A percentile compares a stretch with the other conserved stretches of the same genome.
Evolutionary conservation across 2,797 vertebrate genomes (phyloP).

Genomic region (Lagocephalus sceleratus): DNA sequence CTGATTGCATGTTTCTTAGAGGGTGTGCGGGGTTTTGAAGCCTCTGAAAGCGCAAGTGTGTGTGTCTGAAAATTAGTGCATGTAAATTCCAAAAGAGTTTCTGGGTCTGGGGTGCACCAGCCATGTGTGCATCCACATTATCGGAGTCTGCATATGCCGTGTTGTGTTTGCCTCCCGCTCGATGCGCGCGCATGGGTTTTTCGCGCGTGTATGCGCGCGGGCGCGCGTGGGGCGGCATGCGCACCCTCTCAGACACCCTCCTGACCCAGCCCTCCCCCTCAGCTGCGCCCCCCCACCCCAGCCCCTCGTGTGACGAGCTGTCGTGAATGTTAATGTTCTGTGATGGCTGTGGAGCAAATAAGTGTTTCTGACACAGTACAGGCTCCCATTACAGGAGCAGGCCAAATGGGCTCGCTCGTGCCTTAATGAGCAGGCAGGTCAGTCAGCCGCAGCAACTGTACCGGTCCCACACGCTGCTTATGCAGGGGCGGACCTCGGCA

Average conservation of each 20-base stretch:
- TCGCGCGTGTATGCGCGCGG: conserved; percentile 1
- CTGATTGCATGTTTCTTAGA: conserved; percentile 89
- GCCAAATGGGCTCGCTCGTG: conserved; percentile 74
- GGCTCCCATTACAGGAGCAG: conserved; percentile 78
- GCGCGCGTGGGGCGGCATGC: conserved; percentile 20
- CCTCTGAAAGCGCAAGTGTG: conserved; percentile 8
- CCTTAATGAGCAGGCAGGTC: conserved; percentile 86
- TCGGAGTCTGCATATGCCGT: conserved; percentile 10
- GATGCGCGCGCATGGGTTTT: not conserved
- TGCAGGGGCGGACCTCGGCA: conserved; percentile 46
- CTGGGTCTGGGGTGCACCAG: conserved; percentile 5
- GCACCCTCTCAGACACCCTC: conserved; percentile 45
- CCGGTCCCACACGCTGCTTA: conserved; percentile 67
- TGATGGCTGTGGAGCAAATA: conserved; percentile 88
- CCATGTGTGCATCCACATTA: conserved; percentile 23
- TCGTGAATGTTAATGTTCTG: conserved; percentile 88
- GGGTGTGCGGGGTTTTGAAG: conserved; percentile 62
- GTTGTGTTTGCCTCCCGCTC: not conserved
- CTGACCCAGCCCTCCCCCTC: not conserved
- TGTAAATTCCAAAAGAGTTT: conserved; percentile 28
- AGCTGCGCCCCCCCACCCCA: conserved; percentile 42
- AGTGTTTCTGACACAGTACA: conserved; percentile 86
- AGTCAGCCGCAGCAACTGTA: conserved; percentile 79
- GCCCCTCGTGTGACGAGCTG: conserved; percentile 74
- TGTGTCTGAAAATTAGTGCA: conserved; percentile 17